These are phyloP conservation scores for Leptinotarsa rubiginosa DNA, from an alignment of 2,888 invertebrate genomes.

Conservation along the genomic window DNA sequence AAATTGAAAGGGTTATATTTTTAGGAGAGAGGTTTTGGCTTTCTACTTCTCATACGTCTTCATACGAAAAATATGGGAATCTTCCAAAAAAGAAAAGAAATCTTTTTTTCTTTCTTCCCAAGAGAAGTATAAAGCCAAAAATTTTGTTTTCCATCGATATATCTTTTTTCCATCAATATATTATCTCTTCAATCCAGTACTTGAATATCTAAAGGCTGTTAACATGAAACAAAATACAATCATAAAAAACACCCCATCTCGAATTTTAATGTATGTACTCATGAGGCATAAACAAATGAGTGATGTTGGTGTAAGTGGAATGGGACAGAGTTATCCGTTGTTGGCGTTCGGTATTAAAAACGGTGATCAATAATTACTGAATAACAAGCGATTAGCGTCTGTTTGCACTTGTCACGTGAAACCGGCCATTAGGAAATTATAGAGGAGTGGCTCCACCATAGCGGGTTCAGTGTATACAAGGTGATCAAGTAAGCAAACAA, in stretches of 20 bases:
- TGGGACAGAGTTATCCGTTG: slow-evolving; percentile 26
- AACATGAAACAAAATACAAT: not conserved
- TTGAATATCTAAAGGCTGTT: too few species aligned
- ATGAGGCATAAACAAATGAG: slow-evolving; percentile 26
- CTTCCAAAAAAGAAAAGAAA: too few species aligned
- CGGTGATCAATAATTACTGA: slow-evolving; percentile 63
- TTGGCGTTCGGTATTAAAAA: slow-evolving; percentile 58
- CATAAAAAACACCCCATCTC: not conserved
- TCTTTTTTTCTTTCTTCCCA: too few species aligned
- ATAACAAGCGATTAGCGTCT: slow-evolving; percentile 64
- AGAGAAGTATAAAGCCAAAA: too few species aligned
- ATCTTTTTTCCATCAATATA: too few species aligned
- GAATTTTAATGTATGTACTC: not conserved
- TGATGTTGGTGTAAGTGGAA: slow-evolving; percentile 46
- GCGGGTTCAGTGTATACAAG: not conserved
- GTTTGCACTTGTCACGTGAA: slow-evolving; percentile 66
- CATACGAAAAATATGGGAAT: too few species aligned
- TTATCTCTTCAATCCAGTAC: too few species aligned
- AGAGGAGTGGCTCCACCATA: slow-evolving; percentile 59
- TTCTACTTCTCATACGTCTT: too few species aligned
- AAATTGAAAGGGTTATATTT: too few species aligned
- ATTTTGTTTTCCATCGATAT: too few species aligned
- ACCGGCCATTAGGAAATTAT: slow-evolving; percentile 65
- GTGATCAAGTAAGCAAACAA: not conserved
- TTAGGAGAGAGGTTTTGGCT: too few species aligned